phyloP scores from a whole-genome alignment of 1,140 invertebrate genomes.

The Neodiprion fabricii region DNA sequence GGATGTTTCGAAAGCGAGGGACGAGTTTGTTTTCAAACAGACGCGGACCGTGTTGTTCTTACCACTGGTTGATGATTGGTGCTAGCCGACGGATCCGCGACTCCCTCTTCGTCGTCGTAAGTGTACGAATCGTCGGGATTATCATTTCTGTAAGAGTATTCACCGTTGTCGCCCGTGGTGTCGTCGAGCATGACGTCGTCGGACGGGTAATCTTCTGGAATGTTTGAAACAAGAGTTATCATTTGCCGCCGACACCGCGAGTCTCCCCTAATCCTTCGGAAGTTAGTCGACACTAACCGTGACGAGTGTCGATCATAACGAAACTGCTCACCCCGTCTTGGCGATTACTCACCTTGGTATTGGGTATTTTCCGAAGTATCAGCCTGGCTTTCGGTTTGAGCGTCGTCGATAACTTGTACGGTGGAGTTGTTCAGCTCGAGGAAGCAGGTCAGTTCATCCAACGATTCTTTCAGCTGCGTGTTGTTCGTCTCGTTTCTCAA shows the following conservation, averaged over 20 bases:
- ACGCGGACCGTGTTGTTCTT: constrained; percentile 14
- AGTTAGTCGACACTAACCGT: too few relatives aligned
- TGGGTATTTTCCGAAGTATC: constrained; percentile 42
- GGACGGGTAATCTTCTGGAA: constrained; percentile 13
- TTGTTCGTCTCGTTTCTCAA: constrained; percentile 77
- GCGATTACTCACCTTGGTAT: constrained; percentile 42
- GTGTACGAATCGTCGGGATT: constrained; percentile 36
- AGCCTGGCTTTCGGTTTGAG: constrained; percentile 39
- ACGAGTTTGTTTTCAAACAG: too few relatives aligned
- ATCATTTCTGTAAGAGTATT: constrained; percentile 39
- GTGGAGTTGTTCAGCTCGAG: constrained; percentile 61
- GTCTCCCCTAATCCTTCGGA: neutral
- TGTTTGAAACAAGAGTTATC: neutral
- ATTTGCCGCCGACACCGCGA: constrained; percentile 13
- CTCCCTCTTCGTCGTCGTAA: constrained; percentile 37
- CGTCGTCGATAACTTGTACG: constrained; percentile 43
- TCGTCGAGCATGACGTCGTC: constrained; percentile 19
- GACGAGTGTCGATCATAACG: neutral
- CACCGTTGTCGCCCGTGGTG: constrained; percentile 33
- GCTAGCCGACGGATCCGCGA: constrained; percentile 32
- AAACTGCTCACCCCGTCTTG: neutral
- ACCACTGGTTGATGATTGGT: constrained; percentile 37
- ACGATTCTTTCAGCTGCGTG: constrained; percentile 67
- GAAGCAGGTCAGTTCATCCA: constrained; percentile 73
- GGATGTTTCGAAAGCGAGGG: too few relatives aligned